phyloP scores from a whole-genome alignment of 2,888 invertebrate species.

The Calameuta idolon region DNA sequence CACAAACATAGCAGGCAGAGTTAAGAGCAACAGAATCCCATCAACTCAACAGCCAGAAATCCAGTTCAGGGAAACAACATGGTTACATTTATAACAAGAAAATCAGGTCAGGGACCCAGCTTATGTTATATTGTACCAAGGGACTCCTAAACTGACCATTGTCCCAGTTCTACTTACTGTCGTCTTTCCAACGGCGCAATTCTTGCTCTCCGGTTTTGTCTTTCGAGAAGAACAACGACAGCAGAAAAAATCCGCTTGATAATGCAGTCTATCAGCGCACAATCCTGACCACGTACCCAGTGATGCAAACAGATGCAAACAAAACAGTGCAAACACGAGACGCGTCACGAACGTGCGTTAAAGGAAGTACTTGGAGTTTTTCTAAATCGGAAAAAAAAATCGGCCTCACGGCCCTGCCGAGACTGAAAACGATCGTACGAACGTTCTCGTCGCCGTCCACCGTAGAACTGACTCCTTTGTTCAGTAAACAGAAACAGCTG shows the following conservation, averaged over 20 bases:
- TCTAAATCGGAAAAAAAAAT: not conserved
- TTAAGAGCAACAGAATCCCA: not conserved
- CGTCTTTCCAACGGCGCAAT: not conserved
- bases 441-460: constrained; percentile 48
- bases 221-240: not conserved
- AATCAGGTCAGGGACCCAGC: constrained; percentile 5
- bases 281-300: not conserved
- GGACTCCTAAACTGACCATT: not conserved
- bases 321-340: not conserved
- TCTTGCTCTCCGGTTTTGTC: not conserved
- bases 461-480: constrained; percentile 61
- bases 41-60: not conserved
- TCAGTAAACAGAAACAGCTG: constrained; percentile 67
- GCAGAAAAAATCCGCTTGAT: not conserved
- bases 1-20: not conserved
- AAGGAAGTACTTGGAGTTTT: not conserved
- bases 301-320: not conserved
- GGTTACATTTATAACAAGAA: not conserved
- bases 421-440: constrained; percentile 26
- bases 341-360: not conserved
- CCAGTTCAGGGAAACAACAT: not conserved
- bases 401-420: not conserved
- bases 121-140: not conserved
- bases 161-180: constrained; percentile 5
- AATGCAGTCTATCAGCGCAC: not conserved